Percentiles rank a stretch among this genome's conserved stretches.
Conservation (phyloP, 1,140 invertebrate genomes). For the Pogonomyrmex californicus region DNA sequence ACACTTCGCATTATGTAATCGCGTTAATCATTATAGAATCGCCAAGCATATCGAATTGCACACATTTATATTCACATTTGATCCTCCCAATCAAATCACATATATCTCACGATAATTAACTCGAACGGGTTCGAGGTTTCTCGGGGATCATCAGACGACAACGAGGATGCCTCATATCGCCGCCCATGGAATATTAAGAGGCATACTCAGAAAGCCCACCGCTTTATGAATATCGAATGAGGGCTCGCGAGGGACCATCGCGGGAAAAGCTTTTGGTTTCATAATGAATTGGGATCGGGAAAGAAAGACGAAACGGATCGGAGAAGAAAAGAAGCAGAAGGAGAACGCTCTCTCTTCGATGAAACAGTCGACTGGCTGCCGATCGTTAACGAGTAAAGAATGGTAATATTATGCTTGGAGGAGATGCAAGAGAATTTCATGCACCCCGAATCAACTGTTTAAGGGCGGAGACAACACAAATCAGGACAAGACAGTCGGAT, state of each 20-base stretch:
- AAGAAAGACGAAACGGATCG: conserved; percentile 55
- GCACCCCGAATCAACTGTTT: conserved; percentile 34
- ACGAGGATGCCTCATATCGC: conserved; percentile 49
- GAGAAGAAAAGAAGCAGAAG: neutral
- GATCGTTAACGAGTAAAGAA: conserved; percentile 77
- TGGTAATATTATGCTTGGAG: conserved; percentile 75
- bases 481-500: conserved; percentile 47
- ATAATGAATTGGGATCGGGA: conserved; percentile 71
- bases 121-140: conserved; percentile 12
- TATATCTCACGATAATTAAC: conserved; percentile 72
- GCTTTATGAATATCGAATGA: conserved; percentile 75
- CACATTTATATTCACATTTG: neutral
- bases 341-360: conserved; percentile 38
- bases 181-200: conserved; percentile 69
- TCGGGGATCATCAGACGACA: neutral
- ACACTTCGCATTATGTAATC: neutral
- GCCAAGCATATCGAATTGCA: neutral
- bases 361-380: conserved; percentile 69
- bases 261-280: conserved; percentile 73
- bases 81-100: conserved; percentile 43
- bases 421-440: conserved; percentile 52
- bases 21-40: neutral
- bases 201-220: conserved; percentile 20
- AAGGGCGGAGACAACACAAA: conserved; percentile 54
- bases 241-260: conserved; percentile 49